Evolutionary conservation across 2,888 invertebrate genomes (phyloP).

Genomic region (Hyppa rectilinea): DNA sequence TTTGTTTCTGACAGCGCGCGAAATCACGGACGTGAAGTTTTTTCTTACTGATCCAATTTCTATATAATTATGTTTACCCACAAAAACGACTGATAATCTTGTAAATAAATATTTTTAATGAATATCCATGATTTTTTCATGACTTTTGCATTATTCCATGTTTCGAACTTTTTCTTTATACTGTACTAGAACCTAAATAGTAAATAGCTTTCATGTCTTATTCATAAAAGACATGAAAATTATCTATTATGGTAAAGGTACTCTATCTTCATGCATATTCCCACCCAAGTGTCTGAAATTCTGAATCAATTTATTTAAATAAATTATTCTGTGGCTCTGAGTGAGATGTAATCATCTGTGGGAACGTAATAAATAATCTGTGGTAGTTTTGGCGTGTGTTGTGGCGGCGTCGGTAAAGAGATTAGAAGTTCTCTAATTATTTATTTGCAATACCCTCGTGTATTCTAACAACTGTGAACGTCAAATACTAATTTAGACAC

Average conservation of each 20-base stretch:
- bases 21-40: slow-evolving; percentile 1
- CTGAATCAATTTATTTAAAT: background rate
- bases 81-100: background rate
- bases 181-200: too few species aligned
- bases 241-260: too few species aligned
- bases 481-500: background rate
- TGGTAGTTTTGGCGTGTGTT: slow-evolving; percentile 21
- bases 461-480: background rate
- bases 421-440: background rate
- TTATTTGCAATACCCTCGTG: slow-evolving; percentile 22
- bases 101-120: background rate
- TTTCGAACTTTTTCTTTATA: too few species aligned
- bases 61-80: too few species aligned
- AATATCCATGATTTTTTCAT: too few species aligned
- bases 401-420: slow-evolving; percentile 24
- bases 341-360: background rate
- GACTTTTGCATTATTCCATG: too few species aligned
- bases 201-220: too few species aligned
- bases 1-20: slow-evolving; percentile 49
- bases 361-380: slow-evolving; percentile 6
- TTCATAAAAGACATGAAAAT: too few species aligned
- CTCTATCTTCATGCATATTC: too few species aligned
- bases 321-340: background rate
- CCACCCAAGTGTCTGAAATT: too few species aligned
- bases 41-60: background rate